Conservation (phyloP, 2,888 invertebrate genomes). For the Zonitis immaculata region DNA sequence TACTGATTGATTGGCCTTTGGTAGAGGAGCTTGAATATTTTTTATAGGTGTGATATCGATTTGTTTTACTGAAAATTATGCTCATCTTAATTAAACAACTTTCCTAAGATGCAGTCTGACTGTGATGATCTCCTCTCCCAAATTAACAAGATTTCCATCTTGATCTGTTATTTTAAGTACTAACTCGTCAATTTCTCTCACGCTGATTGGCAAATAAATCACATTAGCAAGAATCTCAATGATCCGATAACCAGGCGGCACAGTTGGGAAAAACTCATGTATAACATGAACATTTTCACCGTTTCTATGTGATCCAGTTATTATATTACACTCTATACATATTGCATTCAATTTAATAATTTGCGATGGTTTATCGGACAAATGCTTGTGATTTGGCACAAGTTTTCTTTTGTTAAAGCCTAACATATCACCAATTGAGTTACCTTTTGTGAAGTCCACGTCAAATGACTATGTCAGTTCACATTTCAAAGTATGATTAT, state of each 20-base stretch:
- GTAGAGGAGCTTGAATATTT: too few relatives aligned
- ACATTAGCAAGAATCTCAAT: conserved; percentile 36
- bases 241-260: conserved; percentile 37
- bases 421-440: conserved; percentile 47
- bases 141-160: conserved; percentile 35
- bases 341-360: conserved; percentile 22
- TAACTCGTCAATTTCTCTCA: conserved; percentile 25
- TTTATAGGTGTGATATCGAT: too few relatives aligned
- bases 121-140: conserved; percentile 34
- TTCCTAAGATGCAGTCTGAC: conserved; percentile 9
- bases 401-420: conserved; percentile 1
- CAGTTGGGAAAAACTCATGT: too few relatives aligned
- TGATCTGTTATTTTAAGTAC: conserved; percentile 29
- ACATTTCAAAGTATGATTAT: neutral
- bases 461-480: neutral
- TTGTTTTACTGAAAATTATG: neutral
- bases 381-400: conserved; percentile 3
- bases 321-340: conserved; percentile 12
- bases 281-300: too few relatives aligned
- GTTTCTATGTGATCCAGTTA: conserved; percentile 26
- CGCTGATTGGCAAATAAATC: conserved; percentile 38
- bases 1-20: too few relatives aligned
- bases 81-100: too few relatives aligned
- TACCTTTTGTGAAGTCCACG: conserved; percentile 18
- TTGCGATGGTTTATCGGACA: conserved; percentile 21